Evolutionary conservation across 37 sponge, comb jelly and placozoan genomes (phyloP).

Genomic region (Amphimedon queenslandica): DNA sequence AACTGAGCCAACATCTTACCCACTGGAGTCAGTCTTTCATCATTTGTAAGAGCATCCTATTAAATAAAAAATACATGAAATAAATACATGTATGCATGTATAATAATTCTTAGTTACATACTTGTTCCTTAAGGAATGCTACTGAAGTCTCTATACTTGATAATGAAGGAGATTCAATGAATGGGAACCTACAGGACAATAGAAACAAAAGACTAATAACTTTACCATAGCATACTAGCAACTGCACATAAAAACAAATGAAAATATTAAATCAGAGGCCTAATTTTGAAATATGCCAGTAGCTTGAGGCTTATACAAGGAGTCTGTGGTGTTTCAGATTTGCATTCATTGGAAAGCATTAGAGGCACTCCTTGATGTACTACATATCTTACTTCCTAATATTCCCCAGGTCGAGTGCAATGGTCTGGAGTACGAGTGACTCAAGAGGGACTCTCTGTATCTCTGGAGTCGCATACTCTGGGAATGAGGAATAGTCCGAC

Average conservation of each 20-base stretch:
- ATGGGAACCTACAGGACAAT: conserved; percentile 67
- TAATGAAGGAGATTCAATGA: conserved; percentile 78
- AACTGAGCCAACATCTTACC: conserved; percentile 88
- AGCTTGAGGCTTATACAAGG: too few species aligned
- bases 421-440: conserved; percentile 79
- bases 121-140: conserved; percentile 72
- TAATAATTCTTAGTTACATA: conserved; percentile 7
- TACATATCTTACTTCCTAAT: conserved; percentile 69
- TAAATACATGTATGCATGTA: background rate
- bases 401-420: conserved; percentile 50
- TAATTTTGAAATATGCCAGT: too few species aligned
- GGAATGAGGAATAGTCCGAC: conserved; percentile 81
- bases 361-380: too few species aligned
- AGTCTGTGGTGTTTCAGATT: too few species aligned
- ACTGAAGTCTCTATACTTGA: conserved; percentile 63
- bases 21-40: conserved; percentile 68
- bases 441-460: conserved; percentile 88
- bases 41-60: conserved; percentile 53
- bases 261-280: too few species aligned
- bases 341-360: too few species aligned
- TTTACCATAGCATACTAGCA: background rate
- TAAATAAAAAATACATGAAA: too few species aligned
- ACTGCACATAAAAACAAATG: too few species aligned
- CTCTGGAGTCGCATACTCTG: conserved; percentile 88
- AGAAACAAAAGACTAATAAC: background rate